Conservation (phyloP, 1,140 invertebrate genomes). For the Macrosteles quadrilineatus region DNA sequence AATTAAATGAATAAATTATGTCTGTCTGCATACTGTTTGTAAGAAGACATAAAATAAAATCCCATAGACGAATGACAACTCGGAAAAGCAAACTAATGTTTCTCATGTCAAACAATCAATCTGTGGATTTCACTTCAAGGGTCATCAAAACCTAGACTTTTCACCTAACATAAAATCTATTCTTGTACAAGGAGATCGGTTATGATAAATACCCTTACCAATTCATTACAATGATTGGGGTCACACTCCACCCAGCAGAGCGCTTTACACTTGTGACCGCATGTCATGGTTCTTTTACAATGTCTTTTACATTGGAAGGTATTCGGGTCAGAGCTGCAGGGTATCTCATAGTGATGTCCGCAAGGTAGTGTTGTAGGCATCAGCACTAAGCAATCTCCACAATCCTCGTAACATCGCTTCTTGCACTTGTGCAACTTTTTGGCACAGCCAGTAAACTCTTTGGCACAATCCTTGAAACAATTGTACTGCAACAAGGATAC, state of each 20-base stretch:
- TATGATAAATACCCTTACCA: background rate
- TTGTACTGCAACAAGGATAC: constrained; percentile 3
- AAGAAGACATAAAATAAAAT: too few species aligned
- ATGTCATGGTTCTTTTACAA: background rate
- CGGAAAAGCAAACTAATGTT: too few species aligned
- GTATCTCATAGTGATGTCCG: constrained; percentile 44
- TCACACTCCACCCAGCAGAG: background rate
- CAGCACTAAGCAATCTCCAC: constrained; percentile 40
- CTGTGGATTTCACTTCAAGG: too few species aligned
- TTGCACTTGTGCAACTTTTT: constrained; percentile 51
- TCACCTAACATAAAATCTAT: too few species aligned
- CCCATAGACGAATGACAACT: too few species aligned
- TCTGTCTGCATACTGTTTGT: too few species aligned
- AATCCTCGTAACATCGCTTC: constrained; percentile 54
- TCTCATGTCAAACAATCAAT: too few species aligned
- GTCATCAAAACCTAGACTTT: too few species aligned
- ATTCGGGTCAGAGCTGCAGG: background rate
- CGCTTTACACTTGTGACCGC: background rate
- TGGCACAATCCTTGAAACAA: constrained; percentile 52
- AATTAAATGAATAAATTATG: too few species aligned
- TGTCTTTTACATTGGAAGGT: background rate
- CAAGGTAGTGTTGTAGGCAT: constrained; percentile 15
- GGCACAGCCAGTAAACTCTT: constrained; percentile 49
- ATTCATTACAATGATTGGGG: background rate
- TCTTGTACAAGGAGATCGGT: too few species aligned